Evolutionary conservation across 2,888 invertebrate genomes (phyloP).

Genomic region (Oscheius sp.): DNA sequence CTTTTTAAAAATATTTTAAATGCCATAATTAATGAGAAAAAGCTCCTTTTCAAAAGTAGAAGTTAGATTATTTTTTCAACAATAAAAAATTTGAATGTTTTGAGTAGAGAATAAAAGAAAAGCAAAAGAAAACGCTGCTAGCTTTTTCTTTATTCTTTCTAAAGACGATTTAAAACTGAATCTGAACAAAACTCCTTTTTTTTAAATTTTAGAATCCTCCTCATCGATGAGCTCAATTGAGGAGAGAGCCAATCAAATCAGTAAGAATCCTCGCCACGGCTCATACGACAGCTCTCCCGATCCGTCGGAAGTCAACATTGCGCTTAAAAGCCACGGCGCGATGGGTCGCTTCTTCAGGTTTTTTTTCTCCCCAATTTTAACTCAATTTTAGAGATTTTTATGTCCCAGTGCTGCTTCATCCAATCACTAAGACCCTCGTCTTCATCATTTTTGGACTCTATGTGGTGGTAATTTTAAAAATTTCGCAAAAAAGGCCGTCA

Average conservation of each 20-base stretch:
- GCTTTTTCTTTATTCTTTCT: too few species aligned
- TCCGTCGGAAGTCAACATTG: slow-evolving; percentile 44
- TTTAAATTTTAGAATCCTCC: too few species aligned
- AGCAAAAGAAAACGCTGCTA: too few species aligned
- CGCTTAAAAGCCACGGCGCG: slow-evolving; percentile 55
- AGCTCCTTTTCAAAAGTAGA: too few species aligned
- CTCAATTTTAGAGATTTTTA: slow-evolving; percentile 58
- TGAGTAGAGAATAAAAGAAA: too few species aligned
- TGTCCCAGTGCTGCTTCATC: slow-evolving; percentile 65
- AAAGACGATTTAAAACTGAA: too few species aligned
- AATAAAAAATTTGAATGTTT: too few species aligned
- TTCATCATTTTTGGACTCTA: slow-evolving; percentile 82
- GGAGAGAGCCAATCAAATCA: not conserved
- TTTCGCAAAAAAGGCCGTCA: too few species aligned
- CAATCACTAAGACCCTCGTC: slow-evolving; percentile 74
- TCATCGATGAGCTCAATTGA: not conserved
- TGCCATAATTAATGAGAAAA: too few species aligned
- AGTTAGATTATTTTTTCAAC: too few species aligned
- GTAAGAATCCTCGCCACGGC: slow-evolving; percentile 6
- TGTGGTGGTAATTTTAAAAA: slow-evolving; percentile 82
- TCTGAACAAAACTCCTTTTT: too few species aligned
- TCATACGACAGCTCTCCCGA: slow-evolving; percentile 30
- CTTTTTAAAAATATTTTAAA: too few species aligned
- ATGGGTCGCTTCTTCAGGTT: slow-evolving; percentile 65
- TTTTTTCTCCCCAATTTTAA: not conserved